phyloP scores from a whole-genome alignment of 92 coral and sea anemone species.

The Phenganax subtilis region DNA sequence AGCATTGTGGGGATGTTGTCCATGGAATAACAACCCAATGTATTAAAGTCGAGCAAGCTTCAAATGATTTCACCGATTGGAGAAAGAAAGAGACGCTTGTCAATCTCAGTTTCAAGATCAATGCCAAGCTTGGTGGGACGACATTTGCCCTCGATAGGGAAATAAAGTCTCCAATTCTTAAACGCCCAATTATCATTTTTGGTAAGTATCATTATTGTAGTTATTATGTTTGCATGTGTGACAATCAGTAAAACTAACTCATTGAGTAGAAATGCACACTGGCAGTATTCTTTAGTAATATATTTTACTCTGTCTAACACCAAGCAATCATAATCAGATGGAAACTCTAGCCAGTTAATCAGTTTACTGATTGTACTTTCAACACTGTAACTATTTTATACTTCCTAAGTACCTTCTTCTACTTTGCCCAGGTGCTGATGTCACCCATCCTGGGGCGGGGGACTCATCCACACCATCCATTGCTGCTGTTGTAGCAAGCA shows the following conservation, averaged over 20 bases:
- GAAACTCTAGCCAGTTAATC: too few relatives aligned
- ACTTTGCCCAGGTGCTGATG: slow-evolving; percentile 62
- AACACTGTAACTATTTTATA: neutral
- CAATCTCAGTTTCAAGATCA: slow-evolving; percentile 86
- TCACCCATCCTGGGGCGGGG: slow-evolving; percentile 81
- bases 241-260: too few relatives aligned
- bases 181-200: slow-evolving; percentile 65
- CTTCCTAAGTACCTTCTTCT: neutral
- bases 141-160: slow-evolving; percentile 58
- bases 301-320: too few relatives aligned
- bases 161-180: slow-evolving; percentile 53
- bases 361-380: neutral
- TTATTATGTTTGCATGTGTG: too few relatives aligned
- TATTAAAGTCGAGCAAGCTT: slow-evolving; percentile 55
- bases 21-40: slow-evolving; percentile 84
- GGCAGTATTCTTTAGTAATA: too few relatives aligned
- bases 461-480: slow-evolving; percentile 74
- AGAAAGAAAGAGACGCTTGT: slow-evolving; percentile 53
- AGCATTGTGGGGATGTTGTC: slow-evolving; percentile 80
- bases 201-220: slow-evolving; percentile 14
- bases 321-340: too few relatives aligned
- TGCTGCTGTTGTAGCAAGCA: slow-evolving; percentile 93
- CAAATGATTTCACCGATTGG: slow-evolving; percentile 39
- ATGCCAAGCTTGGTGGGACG: slow-evolving; percentile 81
- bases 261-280: too few relatives aligned